These are phyloP conservation scores for Abramis brama DNA, from an alignment of 2,113 vertebrate genomes.

Conservation along the genomic window DNA sequence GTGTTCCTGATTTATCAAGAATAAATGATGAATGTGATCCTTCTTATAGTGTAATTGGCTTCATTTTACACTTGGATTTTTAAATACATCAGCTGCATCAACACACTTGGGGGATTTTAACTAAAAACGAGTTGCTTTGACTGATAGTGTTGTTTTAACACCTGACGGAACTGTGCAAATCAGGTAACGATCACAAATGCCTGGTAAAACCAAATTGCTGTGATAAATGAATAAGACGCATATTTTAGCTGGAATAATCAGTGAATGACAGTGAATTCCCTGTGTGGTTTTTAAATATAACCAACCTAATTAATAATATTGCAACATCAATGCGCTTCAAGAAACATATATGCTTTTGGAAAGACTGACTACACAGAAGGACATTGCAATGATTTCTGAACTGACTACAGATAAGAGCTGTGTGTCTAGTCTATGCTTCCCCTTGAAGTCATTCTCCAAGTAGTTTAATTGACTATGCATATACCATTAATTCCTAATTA, in stretches of 20 bases:
- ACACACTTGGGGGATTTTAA: neutral
- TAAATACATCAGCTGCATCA: conserved; percentile 1
- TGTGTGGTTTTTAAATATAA: neutral
- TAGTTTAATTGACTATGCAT: conserved; percentile 35
- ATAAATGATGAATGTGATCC: conserved; percentile 38
- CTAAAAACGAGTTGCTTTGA: neutral
- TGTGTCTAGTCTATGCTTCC: neutral
- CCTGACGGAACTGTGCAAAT: neutral
- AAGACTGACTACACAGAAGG: conserved; percentile 7
- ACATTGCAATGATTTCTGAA: conserved; percentile 13
- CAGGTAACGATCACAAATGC: neutral
- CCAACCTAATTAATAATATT: neutral
- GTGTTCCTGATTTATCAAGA: conserved; percentile 49
- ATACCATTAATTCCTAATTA: conserved; percentile 50
- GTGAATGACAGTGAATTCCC: neutral
- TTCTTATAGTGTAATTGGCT: conserved; percentile 27
- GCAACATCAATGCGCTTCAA: too few relatives aligned
- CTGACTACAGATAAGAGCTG: neutral
- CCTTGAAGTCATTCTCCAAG: conserved; percentile 7
- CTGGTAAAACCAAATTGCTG: neutral
- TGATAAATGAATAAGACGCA: neutral
- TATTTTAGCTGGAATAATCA: neutral
- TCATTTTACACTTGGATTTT: conserved; percentile 28
- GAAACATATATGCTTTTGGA: conserved; percentile 20
- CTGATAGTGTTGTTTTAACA: neutral